phyloP scores from a whole-genome alignment of 1,140 invertebrate genomes.

The Lasaia peninsularis region DNA sequence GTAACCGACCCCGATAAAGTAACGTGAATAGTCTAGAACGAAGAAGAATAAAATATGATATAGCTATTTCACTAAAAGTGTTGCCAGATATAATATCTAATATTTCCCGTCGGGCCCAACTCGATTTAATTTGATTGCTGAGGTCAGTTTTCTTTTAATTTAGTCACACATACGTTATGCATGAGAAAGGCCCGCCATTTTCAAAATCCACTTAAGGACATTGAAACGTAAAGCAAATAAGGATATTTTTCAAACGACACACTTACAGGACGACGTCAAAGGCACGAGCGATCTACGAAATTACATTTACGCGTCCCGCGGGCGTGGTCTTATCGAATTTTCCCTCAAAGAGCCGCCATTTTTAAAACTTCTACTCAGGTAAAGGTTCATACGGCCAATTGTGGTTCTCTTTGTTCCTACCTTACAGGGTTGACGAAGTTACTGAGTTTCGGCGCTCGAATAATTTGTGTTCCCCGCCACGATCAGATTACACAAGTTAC shows the following conservation, averaged over 20 bases:
- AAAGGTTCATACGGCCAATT: constrained; percentile 58
- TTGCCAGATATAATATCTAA: too few species aligned
- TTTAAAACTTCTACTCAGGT: constrained; percentile 74
- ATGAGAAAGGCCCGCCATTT: not conserved
- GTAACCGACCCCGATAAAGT: too few species aligned
- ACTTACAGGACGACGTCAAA: constrained; percentile 57
- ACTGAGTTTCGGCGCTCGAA: constrained; percentile 67
- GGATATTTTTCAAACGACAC: constrained; percentile 48
- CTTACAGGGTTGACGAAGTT: constrained; percentile 73
- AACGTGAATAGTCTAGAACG: too few species aligned
- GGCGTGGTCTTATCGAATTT: constrained; percentile 67
- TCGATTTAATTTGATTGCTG: too few species aligned
- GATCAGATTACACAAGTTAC: constrained; percentile 66
- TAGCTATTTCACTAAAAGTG: too few species aligned
- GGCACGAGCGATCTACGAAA: constrained; percentile 63
- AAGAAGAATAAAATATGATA: too few species aligned
- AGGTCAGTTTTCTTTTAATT: not conserved
- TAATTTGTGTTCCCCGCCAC: constrained; percentile 70
- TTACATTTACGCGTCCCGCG: constrained; percentile 73
- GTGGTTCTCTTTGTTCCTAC: constrained; percentile 71
- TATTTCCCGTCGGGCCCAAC: too few species aligned
- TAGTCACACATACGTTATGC: not conserved
- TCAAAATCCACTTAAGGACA: constrained; percentile 1
- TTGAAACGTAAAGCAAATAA: constrained; percentile 43
- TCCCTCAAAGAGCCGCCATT: constrained; percentile 71